Conservation (phyloP, 2,888 invertebrate genomes). For the Protophormia terraenovae region DNA sequence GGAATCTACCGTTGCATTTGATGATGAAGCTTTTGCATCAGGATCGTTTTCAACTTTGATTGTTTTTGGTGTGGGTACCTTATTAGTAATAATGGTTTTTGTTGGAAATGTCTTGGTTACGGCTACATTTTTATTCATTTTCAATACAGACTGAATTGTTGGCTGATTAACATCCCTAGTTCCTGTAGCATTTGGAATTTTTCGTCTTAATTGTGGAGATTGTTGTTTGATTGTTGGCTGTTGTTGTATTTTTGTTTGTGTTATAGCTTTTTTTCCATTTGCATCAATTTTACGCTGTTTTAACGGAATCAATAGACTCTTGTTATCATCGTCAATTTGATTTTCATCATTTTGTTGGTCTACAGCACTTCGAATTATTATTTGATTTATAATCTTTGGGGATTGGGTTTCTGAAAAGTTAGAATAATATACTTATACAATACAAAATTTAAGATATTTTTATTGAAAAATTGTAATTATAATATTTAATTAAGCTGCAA, state of each 20-base stretch:
- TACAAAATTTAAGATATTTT: too few relatives aligned
- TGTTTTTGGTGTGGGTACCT: neutral
- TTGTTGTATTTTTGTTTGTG: neutral
- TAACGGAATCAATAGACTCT: conserved; percentile 48
- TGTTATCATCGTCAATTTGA: neutral
- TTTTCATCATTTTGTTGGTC: neutral
- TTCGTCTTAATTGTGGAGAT: conserved; percentile 53
- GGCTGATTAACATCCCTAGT: conserved; percentile 41
- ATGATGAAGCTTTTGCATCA: neutral
- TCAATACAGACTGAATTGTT: conserved; percentile 57
- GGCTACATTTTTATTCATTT: conserved; percentile 57
- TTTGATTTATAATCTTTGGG: conserved; percentile 48
- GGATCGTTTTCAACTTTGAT: conserved; percentile 26
- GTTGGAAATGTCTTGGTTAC: conserved; percentile 43
- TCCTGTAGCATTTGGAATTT: conserved; percentile 36
- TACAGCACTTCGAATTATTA: conserved; percentile 36
- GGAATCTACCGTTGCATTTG: neutral
- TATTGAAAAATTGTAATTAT: too few relatives aligned
- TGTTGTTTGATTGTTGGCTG: neutral
- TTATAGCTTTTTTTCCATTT: neutral
- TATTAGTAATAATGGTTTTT: neutral
- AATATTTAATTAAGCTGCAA: too few relatives aligned
- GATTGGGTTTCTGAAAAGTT: conserved; percentile 1
- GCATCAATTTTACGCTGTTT: conserved; percentile 52
- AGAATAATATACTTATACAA: neutral